Base-by-base conservation (phyloP, 1,140 invertebrate genomes). In the Halesus radiatus region DNA sequence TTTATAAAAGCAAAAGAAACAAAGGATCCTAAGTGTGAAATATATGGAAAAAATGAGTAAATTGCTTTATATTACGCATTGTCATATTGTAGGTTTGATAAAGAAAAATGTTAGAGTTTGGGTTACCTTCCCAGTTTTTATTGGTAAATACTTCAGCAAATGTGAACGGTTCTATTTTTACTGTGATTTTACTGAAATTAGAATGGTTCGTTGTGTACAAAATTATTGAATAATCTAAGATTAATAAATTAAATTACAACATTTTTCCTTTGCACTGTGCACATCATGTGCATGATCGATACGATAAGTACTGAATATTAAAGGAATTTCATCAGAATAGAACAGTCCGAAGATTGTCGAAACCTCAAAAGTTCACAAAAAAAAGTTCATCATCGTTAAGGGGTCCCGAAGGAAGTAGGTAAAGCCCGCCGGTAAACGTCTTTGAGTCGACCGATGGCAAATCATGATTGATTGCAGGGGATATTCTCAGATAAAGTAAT, bases 401-500 rank as follows among this genome's bases (percentile, higher is more conserved):
- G 23, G 23, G 68, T 22, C 16, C 3, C 23, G 53, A 45, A 45
- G 37, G 37, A 45, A 45, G 37, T 10, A 45, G 37, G 37, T 45
- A 45, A 10, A 45, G 32, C 29, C n/a, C 26, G 29, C 29, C 26
- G 53, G 72, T 56, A 50, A 58, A 56, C 52, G 72, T 58, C 72
- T 75, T 26, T 58, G 16, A 26, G 54, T 16, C 52, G 29, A 22
- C 54, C 70, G 53, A 73, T 50, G 26, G 77, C 77, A 79, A 79
- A 79, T 79, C 77, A 72, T 79, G 77, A 79, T 79, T 79, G 77
- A 79, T 79, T 72, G 54, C 77, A 6, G 76, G 62, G 50, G 62
- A 70, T 70, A 45, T 66, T 53, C 20, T 15, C 15, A 45, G 60
- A 54, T 62, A 50, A 54, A 70, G 76, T 78, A 78, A 78, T 78